These are phyloP conservation scores for Syncerus caffer DNA, from an alignment of 2,797 vertebrate species.

Conservation along the genomic window DNA sequence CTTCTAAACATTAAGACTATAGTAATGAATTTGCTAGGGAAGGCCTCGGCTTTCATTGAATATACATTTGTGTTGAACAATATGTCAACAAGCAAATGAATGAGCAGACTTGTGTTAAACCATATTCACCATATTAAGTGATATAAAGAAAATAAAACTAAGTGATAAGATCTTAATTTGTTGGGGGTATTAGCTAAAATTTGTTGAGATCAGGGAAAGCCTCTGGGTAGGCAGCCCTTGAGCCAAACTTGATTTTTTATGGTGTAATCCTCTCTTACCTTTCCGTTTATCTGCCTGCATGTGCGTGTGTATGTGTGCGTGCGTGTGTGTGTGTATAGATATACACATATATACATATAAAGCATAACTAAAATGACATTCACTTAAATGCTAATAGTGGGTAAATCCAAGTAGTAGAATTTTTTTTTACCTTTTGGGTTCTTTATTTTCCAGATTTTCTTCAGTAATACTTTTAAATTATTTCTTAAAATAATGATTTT, in stretches of 20 bases:
- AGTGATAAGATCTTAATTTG: conserved; percentile 24
- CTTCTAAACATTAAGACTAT: neutral
- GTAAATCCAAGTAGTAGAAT: neutral
- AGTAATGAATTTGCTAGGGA: neutral
- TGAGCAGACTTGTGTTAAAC: conserved; percentile 6
- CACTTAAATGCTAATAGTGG: neutral
- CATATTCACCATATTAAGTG: neutral
- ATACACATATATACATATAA: neutral
- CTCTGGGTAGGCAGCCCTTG: neutral
- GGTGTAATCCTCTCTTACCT: neutral
- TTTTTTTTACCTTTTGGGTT: neutral
- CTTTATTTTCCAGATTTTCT: conserved; percentile 14
- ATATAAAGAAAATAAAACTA: conserved; percentile 8
- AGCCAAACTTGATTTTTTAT: neutral
- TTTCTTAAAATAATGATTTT: neutral
- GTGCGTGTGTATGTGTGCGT: neutral
- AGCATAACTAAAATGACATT: neutral
- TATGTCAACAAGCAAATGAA: conserved; percentile 9
- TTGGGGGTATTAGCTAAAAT: neutral
- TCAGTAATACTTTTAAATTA: neutral
- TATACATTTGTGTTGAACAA: conserved; percentile 4
- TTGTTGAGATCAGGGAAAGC: neutral
- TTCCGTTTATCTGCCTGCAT: neutral
- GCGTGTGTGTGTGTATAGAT: neutral
- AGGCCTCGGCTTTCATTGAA: neutral